Base-by-base conservation (phyloP, 2,797 vertebrate genomes). In the Crenichthys baileyi region DNA sequence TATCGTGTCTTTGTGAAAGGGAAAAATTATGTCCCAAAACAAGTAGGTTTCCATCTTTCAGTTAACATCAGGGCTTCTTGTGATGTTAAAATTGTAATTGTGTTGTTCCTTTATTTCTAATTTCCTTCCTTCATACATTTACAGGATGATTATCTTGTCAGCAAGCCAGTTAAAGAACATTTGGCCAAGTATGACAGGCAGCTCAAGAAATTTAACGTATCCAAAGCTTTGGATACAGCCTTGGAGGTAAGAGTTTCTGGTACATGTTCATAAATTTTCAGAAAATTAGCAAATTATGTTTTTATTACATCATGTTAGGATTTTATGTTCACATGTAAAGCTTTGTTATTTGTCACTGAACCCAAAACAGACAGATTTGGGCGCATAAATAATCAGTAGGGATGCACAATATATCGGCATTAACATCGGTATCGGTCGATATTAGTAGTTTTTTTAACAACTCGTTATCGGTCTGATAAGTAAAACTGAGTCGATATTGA, bases 131-230 rank as follows among this genome's bases (percentile, higher is more conserved):
- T 29, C 7, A 12, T 78, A 53, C 31, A 76, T 90, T 31, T 90
- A 71, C 86, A 99, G 98, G 97, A 97, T 88, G 98, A 99, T 85
- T 97, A 97, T 91, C 93, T 97, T 81, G 95, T 99, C 91, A 98
- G 95, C 89, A 98, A 97, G 76, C 95, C 96, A 48, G 95, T 95
- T 60, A 97, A 86, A 91, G 93, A 94, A 76, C 89, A 97, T 90
- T 91, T 99, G 87, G 95, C 95, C 83, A 97, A 97, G 79, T 97
- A 99, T 0, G 98, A 99, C 94, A 96, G 93, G 80, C 91, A 97
- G 26, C 95, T 99, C 50, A 97, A 96, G 94, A 95, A 93, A 79
- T 99, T 99, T 84, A 95, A 97, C 39, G 96, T 98, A 70, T 97
- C 98, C 20, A 97, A 97, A 87, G 98, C 98, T 44, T 95, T 99